These are phyloP conservation scores for Acrocera orbiculus DNA, from an alignment of 2,888 invertebrate genomes.

Conservation along the genomic window DNA sequence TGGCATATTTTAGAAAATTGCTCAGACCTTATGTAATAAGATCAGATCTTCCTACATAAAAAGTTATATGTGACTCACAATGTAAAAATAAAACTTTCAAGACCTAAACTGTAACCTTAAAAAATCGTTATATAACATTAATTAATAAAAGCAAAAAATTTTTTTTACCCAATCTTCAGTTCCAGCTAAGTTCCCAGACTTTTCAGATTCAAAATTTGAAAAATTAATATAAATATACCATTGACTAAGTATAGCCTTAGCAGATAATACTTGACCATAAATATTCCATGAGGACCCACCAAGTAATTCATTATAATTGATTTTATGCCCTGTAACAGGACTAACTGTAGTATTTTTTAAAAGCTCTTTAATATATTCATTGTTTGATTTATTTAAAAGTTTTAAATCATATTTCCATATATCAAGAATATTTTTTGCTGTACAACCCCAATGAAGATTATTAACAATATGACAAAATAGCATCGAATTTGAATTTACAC, in stretches of 20 bases:
- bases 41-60: too few relatives aligned
- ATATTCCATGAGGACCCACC: constrained; percentile 41
- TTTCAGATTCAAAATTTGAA: constrained; percentile 43
- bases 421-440: constrained; percentile 47
- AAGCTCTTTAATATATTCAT: constrained; percentile 41
- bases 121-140: neutral
- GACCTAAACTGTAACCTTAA: too few relatives aligned
- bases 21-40: too few relatives aligned
- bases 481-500: constrained; percentile 36
- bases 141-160: too few relatives aligned
- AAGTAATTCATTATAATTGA: constrained; percentile 43
- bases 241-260: constrained; percentile 41
- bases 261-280: constrained; percentile 42
- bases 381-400: constrained; percentile 36
- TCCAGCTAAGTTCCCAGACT: constrained; percentile 51
- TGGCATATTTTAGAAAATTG: too few relatives aligned
- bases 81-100: too few relatives aligned
- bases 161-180: constrained; percentile 51
- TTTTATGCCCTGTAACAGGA: constrained; percentile 44
- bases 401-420: constrained; percentile 46
- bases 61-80: too few relatives aligned
- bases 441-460: constrained; percentile 41
- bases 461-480: constrained; percentile 47
- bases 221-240: constrained; percentile 53
- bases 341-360: constrained; percentile 38